Evolutionary conservation across 2,797 vertebrate species (phyloP).

Genomic region (Chiropotes sagulatus): DNA sequence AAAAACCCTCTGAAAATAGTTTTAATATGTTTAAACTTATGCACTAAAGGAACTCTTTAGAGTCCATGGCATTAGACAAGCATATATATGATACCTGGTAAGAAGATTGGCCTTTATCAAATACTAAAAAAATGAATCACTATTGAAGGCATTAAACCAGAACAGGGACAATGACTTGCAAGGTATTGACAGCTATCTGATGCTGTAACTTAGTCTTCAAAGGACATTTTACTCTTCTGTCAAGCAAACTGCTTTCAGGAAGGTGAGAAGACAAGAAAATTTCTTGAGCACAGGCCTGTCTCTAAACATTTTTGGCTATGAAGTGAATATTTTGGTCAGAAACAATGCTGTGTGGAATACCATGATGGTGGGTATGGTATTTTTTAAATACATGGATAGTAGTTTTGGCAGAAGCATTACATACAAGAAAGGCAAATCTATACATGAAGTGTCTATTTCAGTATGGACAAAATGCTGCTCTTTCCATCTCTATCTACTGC

Average conservation of each 20-base stretch:
- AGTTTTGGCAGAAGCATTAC: background rate
- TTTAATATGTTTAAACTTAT: conserved; percentile 48
- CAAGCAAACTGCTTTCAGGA: background rate
- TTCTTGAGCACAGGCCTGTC: too few relatives aligned
- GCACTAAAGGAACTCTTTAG: background rate
- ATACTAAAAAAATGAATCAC: background rate
- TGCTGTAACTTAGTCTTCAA: background rate
- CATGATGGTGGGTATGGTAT: too few relatives aligned
- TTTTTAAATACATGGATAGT: background rate
- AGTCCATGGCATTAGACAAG: background rate
- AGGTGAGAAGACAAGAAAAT: background rate
- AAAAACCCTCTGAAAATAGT: conserved; percentile 28
- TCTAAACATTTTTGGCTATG: background rate
- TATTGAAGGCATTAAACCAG: background rate
- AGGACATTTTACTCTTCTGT: background rate
- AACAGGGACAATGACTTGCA: background rate
- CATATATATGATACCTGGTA: background rate
- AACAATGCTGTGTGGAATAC: background rate
- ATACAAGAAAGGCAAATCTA: background rate
- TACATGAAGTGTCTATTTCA: background rate
- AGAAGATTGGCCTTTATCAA: background rate
- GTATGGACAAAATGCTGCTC: background rate
- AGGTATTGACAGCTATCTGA: background rate
- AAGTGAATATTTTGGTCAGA: background rate
- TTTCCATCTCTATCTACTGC: background rate